Evolutionary conservation across 2,888 invertebrate species (phyloP).

Genomic region (Blera fallax): DNA sequence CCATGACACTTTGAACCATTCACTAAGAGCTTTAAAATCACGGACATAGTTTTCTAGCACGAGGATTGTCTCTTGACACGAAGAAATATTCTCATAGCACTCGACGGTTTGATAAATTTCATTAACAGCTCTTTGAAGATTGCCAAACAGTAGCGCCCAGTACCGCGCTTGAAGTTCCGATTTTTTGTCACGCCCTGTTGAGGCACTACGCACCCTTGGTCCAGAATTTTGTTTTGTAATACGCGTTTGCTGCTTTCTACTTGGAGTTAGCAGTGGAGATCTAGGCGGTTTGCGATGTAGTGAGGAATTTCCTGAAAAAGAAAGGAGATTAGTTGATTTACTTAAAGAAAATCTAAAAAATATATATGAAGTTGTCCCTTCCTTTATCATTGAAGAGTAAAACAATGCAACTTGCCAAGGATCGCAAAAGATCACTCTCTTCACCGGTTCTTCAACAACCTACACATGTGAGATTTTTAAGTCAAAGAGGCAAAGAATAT

Average conservation of each 20-base stretch:
- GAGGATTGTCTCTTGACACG: conserved; percentile 97
- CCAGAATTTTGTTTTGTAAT: conserved; percentile 80
- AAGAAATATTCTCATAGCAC: conserved; percentile 94
- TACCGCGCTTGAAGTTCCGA: conserved; percentile 95
- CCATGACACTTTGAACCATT: conserved; percentile 96
- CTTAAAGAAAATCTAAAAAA: not conserved
- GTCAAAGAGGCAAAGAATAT: no score
- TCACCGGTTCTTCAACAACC: no score
- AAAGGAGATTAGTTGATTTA: not conserved
- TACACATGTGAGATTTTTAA: no score
- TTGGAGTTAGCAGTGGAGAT: conserved; percentile 54
- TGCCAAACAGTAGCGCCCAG: conserved; percentile 97
- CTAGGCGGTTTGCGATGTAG: conserved; percentile 77
- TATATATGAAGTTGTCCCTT: no score
- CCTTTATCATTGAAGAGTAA: no score
- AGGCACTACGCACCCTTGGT: conserved; percentile 90
- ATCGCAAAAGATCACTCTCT: no score
- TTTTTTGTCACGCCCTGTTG: conserved; percentile 92
- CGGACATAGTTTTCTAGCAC: conserved; percentile 96
- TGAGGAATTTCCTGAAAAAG: conserved; percentile 76
- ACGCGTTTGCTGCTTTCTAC: conserved; percentile 48
- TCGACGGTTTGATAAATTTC: conserved; percentile 98
- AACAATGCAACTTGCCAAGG: no score
- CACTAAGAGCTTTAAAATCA: conserved; percentile 96
- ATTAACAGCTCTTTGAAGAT: conserved; percentile 94